Conservation (phyloP, 2,888 invertebrate species). For the Meghimatium bilineatum region DNA sequence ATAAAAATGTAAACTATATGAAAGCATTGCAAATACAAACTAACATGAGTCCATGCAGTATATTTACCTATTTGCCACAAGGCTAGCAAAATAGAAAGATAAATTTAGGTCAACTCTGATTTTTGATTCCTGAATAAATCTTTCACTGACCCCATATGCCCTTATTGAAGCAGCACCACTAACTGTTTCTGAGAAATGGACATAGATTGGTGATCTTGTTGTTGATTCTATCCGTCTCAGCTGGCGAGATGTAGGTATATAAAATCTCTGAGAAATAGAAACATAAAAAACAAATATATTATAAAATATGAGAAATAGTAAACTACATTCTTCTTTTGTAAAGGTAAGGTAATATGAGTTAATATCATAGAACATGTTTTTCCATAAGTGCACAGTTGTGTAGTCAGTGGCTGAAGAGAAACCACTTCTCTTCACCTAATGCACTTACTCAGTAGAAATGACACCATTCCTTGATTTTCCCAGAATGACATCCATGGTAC, state of each 20-base stretch:
- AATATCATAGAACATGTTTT: no score
- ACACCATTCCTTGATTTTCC: no score
- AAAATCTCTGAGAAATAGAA: conserved; percentile 70
- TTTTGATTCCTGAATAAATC: conserved; percentile 68
- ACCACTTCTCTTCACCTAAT: no score
- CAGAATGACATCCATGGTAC: no score
- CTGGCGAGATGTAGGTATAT: conserved; percentile 79
- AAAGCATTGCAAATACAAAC: no score
- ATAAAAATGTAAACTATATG: no score
- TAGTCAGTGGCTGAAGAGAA: no score
- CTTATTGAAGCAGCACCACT: conserved; percentile 79
- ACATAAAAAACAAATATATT: neutral
- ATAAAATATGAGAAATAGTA: neutral
- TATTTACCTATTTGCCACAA: conserved; percentile 63
- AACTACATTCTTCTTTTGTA: neutral
- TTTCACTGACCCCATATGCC: conserved; percentile 67
- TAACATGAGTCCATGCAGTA: neutral
- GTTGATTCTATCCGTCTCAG: conserved; percentile 75
- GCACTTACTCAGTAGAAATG: no score
- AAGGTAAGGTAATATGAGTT: no score
- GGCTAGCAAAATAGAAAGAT: conserved; percentile 81
- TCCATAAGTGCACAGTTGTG: no score
- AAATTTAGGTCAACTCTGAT: conserved; percentile 79
- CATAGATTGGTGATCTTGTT: conserved; percentile 75
- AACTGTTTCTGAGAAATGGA: conserved; percentile 76